Evolutionary conservation across 2,113 vertebrate species (phyloP).

Genomic region (Rhabdomys dilectus): DNA sequence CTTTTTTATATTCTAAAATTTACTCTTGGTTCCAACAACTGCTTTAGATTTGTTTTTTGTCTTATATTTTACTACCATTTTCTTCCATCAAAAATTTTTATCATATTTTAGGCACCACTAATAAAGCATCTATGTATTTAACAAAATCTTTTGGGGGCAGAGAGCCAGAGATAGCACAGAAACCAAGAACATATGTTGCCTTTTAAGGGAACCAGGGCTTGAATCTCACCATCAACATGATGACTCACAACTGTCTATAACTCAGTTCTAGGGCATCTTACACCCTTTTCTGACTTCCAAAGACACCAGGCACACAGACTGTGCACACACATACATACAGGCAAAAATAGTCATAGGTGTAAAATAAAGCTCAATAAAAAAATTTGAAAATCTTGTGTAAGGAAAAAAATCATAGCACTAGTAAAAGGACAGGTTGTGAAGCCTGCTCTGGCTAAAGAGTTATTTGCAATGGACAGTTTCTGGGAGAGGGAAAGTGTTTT

Average conservation of each 20-base stretch:
- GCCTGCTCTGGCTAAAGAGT: not conserved
- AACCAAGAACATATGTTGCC: not conserved
- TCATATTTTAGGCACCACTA: not conserved
- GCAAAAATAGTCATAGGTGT: not conserved
- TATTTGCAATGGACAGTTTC: not conserved
- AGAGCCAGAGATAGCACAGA: not conserved
- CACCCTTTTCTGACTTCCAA: not conserved
- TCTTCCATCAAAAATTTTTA: not conserved
- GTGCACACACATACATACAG: not conserved
- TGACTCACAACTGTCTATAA: not conserved
- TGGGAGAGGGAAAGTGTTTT: not conserved
- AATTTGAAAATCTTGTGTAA: not conserved
- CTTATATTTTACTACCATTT: not conserved
- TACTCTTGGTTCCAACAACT: not conserved
- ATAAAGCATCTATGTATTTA: not conserved
- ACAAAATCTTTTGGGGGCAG: not conserved
- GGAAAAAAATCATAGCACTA: not conserved
- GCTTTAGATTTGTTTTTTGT: not conserved
- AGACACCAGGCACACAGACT: not conserved
- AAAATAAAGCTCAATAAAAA: not conserved
- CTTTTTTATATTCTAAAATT: not conserved
- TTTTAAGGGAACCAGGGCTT: not conserved
- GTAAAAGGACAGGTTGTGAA: too few species aligned
- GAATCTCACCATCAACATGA: not conserved
- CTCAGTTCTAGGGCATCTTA: not conserved